Conservation (phyloP, 2,113 vertebrate species). For the Motacilla tschutschensis region DNA sequence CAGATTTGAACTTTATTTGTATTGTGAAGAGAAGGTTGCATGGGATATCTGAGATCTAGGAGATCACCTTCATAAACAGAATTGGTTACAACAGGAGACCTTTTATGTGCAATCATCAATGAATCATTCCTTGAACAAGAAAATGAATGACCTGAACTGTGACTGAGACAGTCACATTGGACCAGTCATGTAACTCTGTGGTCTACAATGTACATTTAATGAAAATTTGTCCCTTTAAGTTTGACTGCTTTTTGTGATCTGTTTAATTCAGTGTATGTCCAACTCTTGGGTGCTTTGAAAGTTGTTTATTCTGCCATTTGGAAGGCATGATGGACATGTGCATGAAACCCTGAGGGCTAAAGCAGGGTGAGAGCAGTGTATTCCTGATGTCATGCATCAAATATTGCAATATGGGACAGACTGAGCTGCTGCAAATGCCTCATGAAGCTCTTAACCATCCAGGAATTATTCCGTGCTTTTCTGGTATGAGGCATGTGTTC, state of each 20-base stretch:
- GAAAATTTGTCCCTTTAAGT: not conserved
- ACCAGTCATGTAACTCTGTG: not conserved
- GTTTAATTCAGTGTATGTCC: not conserved
- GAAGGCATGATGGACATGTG: not conserved
- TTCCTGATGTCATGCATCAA: conserved; percentile 36
- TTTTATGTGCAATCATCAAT: not conserved
- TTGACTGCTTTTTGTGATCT: fast-evolving
- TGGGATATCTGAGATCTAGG: not conserved
- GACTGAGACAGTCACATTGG: not conserved
- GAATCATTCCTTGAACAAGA: not conserved
- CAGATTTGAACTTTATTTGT: not conserved
- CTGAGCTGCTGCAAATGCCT: conserved; percentile 46
- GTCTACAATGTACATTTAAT: not conserved
- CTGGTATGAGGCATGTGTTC: conserved; percentile 1
- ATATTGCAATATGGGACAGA: conserved; percentile 7
- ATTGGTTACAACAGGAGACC: not conserved
- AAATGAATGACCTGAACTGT: not conserved
- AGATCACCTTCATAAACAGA: not conserved
- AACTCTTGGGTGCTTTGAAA: not conserved
- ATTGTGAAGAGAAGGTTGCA: not conserved
- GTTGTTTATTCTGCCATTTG: not conserved
- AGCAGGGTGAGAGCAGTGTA: not conserved
- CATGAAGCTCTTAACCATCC: conserved; percentile 7
- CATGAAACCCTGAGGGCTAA: not conserved
- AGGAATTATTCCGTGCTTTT: conserved; percentile 23